phyloP scores from a whole-genome alignment of 2,113 vertebrate species.

The Cariama cristata region DNA sequence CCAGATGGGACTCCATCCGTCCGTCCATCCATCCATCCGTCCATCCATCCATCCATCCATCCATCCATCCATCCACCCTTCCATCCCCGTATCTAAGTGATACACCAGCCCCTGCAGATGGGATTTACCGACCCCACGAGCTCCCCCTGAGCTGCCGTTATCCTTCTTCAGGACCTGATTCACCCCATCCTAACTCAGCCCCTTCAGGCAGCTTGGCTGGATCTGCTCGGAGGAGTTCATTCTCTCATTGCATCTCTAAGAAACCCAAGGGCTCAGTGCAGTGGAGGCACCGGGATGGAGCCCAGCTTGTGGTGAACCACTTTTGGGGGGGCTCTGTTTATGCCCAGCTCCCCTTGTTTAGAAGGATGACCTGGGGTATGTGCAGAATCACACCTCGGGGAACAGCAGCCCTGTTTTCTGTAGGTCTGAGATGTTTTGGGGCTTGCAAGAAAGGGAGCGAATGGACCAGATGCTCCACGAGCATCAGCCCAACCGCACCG shows the following conservation, averaged over 20 bases:
- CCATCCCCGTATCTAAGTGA: not conserved
- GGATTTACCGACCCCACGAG: not conserved
- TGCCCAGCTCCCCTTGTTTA: not conserved
- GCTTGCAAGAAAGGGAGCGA: not conserved
- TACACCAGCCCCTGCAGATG: not conserved
- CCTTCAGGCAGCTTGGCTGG: not conserved
- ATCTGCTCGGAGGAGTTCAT: rapidly evolving
- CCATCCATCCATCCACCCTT: too few relatives aligned
- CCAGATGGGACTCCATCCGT: not conserved
- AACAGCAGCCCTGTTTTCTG: not conserved
- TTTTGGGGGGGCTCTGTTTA: rapidly evolving
- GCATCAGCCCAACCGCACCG: not conserved
- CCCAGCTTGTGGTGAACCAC: not conserved
- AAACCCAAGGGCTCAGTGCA: rapidly evolving
- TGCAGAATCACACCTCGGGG: not conserved
- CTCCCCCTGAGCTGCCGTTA: not conserved
- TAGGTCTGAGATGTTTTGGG: not conserved
- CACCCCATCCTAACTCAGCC: not conserved
- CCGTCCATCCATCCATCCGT: not conserved
- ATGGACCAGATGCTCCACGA: not conserved
- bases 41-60: not conserved
- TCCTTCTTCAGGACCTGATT: not conserved
- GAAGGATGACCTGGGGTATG: rapidly evolving
- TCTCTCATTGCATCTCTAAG: not conserved
- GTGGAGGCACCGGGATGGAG: not conserved